Evolutionary conservation across 2,113 vertebrate genomes (phyloP).

Genomic region (Xiphias gladius): DNA sequence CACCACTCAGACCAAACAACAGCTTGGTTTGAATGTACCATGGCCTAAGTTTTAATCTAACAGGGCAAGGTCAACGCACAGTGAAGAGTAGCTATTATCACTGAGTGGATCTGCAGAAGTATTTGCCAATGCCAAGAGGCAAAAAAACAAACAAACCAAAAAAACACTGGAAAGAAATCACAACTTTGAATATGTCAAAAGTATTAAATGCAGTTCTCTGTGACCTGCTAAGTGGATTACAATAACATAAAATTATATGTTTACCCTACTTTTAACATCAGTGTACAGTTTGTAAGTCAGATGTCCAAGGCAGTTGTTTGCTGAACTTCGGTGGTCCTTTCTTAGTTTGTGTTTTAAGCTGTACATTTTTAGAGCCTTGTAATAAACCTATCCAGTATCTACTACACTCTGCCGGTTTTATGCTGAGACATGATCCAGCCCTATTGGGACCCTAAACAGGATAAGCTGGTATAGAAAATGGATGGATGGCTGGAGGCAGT

Average conservation of each 20-base stretch:
- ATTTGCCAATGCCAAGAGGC: slow-evolving; percentile 39
- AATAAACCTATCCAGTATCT: background rate
- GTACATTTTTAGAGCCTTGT: slow-evolving; percentile 14
- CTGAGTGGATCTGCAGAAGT: slow-evolving; percentile 39
- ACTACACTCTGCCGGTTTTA: background rate
- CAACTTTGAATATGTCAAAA: slow-evolving; percentile 27
- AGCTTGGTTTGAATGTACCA: slow-evolving; percentile 44
- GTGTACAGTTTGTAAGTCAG: background rate
- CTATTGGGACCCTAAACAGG: slow-evolving; percentile 32
- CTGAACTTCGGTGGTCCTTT: background rate
- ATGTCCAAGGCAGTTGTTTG: background rate
- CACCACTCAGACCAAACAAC: slow-evolving; percentile 42
- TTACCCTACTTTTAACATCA: background rate
- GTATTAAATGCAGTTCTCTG: background rate
- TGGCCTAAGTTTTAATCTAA: slow-evolving; percentile 42
- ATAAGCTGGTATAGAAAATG: slow-evolving; percentile 41
- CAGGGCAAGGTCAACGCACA: slow-evolving; percentile 64
- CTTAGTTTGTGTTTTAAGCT: slow-evolving; percentile 6
- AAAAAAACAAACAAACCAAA: background rate
- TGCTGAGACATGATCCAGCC: slow-evolving; percentile 19
- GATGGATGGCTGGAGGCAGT: slow-evolving; percentile 43
- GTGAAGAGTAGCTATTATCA: slow-evolving; percentile 45
- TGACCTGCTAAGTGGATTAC: background rate
- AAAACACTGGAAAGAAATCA: slow-evolving; percentile 9
- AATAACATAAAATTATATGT: background rate